phyloP scores from a whole-genome alignment of 2,797 vertebrate genomes.

The Graptemys geographica region DNA sequence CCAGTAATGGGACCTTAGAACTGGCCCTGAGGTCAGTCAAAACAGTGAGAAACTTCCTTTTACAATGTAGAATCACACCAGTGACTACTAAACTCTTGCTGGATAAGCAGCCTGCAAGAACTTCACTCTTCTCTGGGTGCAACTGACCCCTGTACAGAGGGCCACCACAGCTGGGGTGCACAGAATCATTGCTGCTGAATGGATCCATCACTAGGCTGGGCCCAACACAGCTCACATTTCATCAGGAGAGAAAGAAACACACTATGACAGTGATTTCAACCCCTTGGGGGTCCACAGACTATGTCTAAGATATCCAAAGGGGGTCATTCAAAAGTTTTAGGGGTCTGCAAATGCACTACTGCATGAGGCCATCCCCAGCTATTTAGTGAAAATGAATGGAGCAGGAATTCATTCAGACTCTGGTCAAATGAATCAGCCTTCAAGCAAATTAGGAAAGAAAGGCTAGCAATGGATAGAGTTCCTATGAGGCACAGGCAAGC shows the following conservation, averaged over 20 bases:
- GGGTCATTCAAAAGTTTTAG: neutral
- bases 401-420: neutral
- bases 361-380: too few relatives aligned
- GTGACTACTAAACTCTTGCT: neutral
- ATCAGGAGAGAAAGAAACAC: neutral
- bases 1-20: neutral
- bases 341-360: neutral
- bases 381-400: neutral
- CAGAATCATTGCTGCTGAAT: neutral
- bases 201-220: neutral
- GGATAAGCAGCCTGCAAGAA: neutral
- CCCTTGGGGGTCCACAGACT: neutral
- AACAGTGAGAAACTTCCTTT: neutral
- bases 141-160: neutral
- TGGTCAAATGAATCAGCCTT: neutral
- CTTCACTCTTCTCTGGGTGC: neutral
- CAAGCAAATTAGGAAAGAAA: neutral
- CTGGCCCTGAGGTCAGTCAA: neutral
- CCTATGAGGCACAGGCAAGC: neutral
- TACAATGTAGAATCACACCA: neutral
- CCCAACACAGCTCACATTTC: neutral
- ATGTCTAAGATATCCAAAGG: neutral
- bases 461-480: neutral
- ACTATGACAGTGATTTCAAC: neutral
- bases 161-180: neutral